Evolutionary conservation across 2,113 vertebrate genomes (phyloP).

Genomic region (Procavia capensis): DNA sequence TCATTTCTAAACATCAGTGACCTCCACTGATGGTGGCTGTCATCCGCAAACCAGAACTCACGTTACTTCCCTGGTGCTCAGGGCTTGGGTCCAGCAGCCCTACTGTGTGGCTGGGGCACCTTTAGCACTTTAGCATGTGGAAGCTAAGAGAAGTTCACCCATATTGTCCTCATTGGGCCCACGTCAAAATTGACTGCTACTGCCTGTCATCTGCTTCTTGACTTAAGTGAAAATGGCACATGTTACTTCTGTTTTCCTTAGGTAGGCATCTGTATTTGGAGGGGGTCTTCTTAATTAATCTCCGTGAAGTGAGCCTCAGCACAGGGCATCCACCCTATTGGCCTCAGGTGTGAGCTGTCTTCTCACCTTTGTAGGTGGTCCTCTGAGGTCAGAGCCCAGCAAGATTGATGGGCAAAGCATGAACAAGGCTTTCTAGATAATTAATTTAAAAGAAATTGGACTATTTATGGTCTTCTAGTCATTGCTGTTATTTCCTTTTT

Average conservation of each 20-base stretch:
- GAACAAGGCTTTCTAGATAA: constrained; percentile 15
- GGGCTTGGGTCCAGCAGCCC: neutral
- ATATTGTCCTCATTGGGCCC: neutral
- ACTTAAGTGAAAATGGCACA: constrained; percentile 59
- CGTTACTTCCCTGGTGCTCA: neutral
- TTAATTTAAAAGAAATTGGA: constrained; percentile 53
- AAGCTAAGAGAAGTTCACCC: neutral
- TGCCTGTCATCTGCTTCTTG: constrained; percentile 45
- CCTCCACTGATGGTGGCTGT: neutral
- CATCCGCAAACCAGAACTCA: neutral
- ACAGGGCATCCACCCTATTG: neutral
- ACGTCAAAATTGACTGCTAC: constrained; percentile 31
- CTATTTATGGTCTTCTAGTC: neutral
- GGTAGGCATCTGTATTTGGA: constrained; percentile 15
- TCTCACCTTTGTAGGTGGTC: constrained; percentile 46
- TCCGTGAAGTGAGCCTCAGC: neutral
- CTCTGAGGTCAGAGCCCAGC: constrained; percentile 45
- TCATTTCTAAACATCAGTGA: neutral
- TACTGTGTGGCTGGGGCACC: neutral
- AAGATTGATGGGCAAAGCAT: constrained; percentile 34
- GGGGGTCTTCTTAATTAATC: constrained; percentile 74
- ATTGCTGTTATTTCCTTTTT: neutral
- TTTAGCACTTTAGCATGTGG: neutral
- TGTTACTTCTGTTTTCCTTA: constrained; percentile 50
- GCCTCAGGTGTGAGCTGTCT: constrained; percentile 44